phyloP scores from a whole-genome alignment of 2,797 vertebrate genomes.

The Oryzias dopingdopingensis region DNA sequence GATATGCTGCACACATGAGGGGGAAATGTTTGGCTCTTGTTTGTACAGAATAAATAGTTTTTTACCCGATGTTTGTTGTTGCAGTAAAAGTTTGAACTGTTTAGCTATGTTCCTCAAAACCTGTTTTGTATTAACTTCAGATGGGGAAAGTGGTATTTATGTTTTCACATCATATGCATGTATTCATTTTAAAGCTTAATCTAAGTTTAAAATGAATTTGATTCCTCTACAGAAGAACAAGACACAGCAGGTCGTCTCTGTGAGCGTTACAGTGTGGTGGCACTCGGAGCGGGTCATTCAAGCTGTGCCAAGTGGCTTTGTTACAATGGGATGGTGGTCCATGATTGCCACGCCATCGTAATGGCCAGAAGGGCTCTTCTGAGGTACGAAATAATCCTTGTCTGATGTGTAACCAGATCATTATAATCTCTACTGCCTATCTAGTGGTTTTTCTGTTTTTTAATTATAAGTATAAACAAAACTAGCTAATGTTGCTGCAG shows the following conservation, averaged over 20 bases:
- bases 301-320: constrained; percentile 68
- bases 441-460: no score
- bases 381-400: constrained; percentile 58
- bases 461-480: no score
- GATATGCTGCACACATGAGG: no score
- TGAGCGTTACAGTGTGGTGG: constrained; percentile 71
- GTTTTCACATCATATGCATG: no score
- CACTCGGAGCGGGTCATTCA: constrained; percentile 70
- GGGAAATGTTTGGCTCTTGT: no score
- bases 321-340: constrained; percentile 73
- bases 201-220: constrained; percentile 9
- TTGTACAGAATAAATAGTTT: no score
- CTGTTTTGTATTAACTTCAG: no score
- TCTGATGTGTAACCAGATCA: background rate
- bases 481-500: no score
- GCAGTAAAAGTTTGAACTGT: no score
- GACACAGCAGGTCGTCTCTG: constrained; percentile 46
- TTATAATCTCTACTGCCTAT: background rate
- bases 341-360: constrained; percentile 78
- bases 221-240: constrained; percentile 42
- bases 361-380: constrained; percentile 75
- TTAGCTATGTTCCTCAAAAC: no score
- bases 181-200: background rate
- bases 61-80: no score
- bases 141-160: no score